phyloP scores from a whole-genome alignment of 2,113 vertebrate genomes.

The Petrocephalus zakoni region DNA sequence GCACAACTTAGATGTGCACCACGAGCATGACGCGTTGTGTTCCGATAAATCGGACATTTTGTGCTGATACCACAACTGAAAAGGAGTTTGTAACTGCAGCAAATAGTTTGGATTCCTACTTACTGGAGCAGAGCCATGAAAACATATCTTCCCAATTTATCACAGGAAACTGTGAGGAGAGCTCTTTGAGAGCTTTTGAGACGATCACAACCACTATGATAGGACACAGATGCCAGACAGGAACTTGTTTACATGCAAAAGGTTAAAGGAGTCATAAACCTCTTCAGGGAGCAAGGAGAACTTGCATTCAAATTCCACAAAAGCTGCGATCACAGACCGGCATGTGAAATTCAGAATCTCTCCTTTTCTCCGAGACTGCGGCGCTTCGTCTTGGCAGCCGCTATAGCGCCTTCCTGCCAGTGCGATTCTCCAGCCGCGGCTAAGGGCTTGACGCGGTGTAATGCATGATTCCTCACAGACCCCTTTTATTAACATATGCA shows the following conservation, averaged over 20 bases:
- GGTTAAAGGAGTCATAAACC: background rate
- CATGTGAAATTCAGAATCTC: background rate
- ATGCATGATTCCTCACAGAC: background rate
- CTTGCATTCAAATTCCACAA: background rate
- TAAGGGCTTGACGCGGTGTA: background rate
- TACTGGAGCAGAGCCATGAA: conserved; percentile 2
- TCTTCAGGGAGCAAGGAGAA: background rate
- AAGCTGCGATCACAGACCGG: background rate
- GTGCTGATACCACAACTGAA: background rate
- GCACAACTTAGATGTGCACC: background rate
- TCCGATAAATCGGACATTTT: background rate
- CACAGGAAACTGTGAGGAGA: conserved; percentile 32
- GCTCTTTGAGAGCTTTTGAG: background rate
- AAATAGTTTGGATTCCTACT: conserved; percentile 11
- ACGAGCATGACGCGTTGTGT: background rate
- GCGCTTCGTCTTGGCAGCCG: background rate
- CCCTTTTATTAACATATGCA: conserved; percentile 1
- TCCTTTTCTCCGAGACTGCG: background rate
- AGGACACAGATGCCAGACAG: background rate
- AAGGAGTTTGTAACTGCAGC: background rate
- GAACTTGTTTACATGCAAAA: background rate
- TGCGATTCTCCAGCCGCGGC: background rate
- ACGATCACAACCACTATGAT: background rate
- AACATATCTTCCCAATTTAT: conserved; percentile 10
- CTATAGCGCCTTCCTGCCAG: background rate